Base-by-base conservation (phyloP, 2,888 invertebrate genomes). In the Zygothrica quintamaculata region DNA sequence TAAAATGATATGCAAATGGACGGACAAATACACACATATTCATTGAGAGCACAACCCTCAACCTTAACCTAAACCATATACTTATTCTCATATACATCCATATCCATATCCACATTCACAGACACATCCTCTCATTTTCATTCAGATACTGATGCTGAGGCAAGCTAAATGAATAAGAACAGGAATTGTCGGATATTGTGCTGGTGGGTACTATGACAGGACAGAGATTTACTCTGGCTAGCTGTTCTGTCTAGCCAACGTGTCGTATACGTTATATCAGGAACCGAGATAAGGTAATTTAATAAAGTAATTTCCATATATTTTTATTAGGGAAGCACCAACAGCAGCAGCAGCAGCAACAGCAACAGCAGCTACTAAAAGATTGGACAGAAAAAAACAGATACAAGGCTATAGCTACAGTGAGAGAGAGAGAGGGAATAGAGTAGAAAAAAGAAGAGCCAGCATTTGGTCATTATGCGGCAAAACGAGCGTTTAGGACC, bases 291-390 rank as follows among this genome's bases (percentile, higher is more conserved):
- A 74, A 77, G 71, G 65, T 81, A 84, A 87, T 87, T 77, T 74
- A 81, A 85, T 86, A 81, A 79, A 79, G 77, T 84, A 67, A 79
- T 87, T 87, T 76, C 70, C 81, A 87, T 87, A 84, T 76, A 79
- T 75, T 78, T 79, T 70, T 72, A 75, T 85, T 75, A 74, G 65
- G 58, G 65, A 48, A 46, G 57, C 37, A 8, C 25, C 25, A 18
- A 33, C 1, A 16, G 42, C 26, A 46, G 13, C 8, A 46, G 6
- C n/a, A 43, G 25, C 16, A 50, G 18, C 36, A 31, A 15, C 37
- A 26, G 26, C n/a, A n/a, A n/a, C n/a, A 26, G 29, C 18, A 22
- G 18, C 18, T 22, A 22, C 18, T 5, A 5, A 22, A 5, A 22
- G 18, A 22, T 22, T 22, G 18, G 18, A 22, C 2, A 22, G 29